Evolutionary conservation across 2,888 invertebrate species (phyloP).

Genomic region (Drosophila nr. perissopoda): DNA sequence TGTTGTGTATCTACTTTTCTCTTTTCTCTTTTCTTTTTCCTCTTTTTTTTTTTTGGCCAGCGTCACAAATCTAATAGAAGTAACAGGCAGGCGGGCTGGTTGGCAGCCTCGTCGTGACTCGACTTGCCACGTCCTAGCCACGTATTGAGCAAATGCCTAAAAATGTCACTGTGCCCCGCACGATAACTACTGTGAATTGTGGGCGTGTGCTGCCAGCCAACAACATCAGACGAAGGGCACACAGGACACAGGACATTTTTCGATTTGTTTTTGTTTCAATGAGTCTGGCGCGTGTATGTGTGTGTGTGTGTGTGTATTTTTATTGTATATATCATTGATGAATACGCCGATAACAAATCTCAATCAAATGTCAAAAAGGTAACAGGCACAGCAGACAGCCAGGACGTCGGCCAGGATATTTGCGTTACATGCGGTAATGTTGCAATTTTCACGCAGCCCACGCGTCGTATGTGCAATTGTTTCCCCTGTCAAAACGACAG

Average conservation of each 20-base stretch:
- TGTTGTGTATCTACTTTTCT: slow-evolving; percentile 24
- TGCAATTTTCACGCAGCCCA: slow-evolving; percentile 82
- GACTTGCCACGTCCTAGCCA: slow-evolving; percentile 25
- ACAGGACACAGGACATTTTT: slow-evolving; percentile 4
- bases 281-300: slow-evolving; percentile 29
- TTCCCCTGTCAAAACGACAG: slow-evolving; percentile 56
- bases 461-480: slow-evolving; percentile 77
- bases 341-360: slow-evolving; percentile 85
- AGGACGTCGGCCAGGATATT: slow-evolving; percentile 23
- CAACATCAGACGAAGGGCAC: slow-evolving; percentile 3
- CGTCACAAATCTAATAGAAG: slow-evolving; percentile 68
- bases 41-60: slow-evolving; percentile 16
- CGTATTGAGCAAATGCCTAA: slow-evolving; percentile 67
- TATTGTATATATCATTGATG: slow-evolving; percentile 84
- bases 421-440: slow-evolving; percentile 80
- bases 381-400: slow-evolving; percentile 72
- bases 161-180: slow-evolving; percentile 74
- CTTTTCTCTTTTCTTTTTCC: neutral
- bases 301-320: slow-evolving; percentile 59
- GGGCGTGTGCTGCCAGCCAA: slow-evolving; percentile 25
- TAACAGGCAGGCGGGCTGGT: slow-evolving; percentile 49
- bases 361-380: slow-evolving; percentile 85
- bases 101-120: slow-evolving; percentile 6
- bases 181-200: slow-evolving; percentile 69
- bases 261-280: slow-evolving; percentile 34